phyloP scores from a whole-genome alignment of 2,797 vertebrate genomes.

The Onychomys leucogaster region DNA sequence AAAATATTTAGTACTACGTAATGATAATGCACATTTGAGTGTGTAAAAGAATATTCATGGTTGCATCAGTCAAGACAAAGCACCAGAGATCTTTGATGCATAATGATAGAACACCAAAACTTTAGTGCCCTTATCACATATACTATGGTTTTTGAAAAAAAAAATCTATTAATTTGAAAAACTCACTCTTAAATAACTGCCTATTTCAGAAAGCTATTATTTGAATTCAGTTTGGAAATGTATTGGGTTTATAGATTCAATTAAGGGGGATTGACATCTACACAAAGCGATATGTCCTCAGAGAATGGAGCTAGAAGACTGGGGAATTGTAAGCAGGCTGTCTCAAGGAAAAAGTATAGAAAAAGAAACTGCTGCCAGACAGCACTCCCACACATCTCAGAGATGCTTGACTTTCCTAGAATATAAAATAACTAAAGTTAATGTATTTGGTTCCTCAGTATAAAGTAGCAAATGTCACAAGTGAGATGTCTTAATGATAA shows the following conservation, averaged over 20 bases:
- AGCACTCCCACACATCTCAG: fast-evolving
- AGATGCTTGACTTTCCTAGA: background rate
- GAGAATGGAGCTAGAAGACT: background rate
- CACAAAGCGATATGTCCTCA: background rate
- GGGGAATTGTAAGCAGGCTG: background rate
- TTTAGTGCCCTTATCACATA: background rate
- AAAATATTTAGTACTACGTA: background rate
- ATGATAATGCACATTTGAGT: background rate
- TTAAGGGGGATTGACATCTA: background rate
- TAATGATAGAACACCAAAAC: fast-evolving
- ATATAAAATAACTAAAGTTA: background rate
- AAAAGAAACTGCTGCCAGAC: background rate
- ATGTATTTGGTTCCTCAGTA: background rate
- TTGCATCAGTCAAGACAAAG: background rate
- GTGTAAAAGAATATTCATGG: background rate
- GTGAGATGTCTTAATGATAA: background rate
- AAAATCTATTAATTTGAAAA: background rate
- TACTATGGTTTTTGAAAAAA: background rate
- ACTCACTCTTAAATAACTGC: background rate
- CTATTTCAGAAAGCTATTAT: background rate
- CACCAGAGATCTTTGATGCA: background rate
- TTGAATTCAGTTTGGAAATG: background rate
- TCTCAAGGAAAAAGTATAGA: background rate
- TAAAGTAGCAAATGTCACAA: background rate
- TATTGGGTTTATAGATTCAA: background rate